Conservation (phyloP, 2,113 vertebrate species). For the Gavia stellata region DNA sequence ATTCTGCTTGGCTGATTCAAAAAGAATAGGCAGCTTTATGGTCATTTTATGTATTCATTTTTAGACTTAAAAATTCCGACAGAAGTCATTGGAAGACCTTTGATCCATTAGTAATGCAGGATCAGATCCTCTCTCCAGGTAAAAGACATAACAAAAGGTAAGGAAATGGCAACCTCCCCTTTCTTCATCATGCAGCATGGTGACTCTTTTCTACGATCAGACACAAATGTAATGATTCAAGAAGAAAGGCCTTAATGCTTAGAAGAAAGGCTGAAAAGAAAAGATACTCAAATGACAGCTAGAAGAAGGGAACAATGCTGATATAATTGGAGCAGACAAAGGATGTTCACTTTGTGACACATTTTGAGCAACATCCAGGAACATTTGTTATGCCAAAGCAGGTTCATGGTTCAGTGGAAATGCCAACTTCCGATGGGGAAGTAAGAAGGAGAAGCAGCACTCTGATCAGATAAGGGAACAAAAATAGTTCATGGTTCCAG, state of each 20-base stretch:
- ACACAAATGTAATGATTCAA: conserved; percentile 28
- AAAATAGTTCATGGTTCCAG: conserved; percentile 25
- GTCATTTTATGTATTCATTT: neutral
- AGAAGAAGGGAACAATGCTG: conserved; percentile 56
- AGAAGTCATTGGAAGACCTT: neutral
- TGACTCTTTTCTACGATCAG: conserved; percentile 31
- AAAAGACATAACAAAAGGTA: neutral
- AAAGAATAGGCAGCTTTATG: neutral
- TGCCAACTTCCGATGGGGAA: conserved; percentile 33
- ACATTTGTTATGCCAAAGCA: conserved; percentile 55
- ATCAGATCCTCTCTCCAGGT: neutral
- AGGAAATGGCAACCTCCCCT: neutral
- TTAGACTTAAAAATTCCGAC: neutral
- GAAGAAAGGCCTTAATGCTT: conserved; percentile 39
- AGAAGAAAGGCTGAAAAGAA: conserved; percentile 27
- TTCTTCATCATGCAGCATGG: neutral
- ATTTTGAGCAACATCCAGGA: conserved; percentile 61
- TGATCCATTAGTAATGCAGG: neutral
- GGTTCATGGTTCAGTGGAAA: conserved; percentile 68
- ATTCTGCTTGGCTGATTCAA: neutral
- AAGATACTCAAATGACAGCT: conserved; percentile 60
- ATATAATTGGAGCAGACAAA: conserved; percentile 56
- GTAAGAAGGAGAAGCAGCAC: conserved; percentile 22
- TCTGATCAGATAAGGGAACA: neutral
- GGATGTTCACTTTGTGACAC: conserved; percentile 62